Conservation (phyloP, 2,113 vertebrate genomes). For the Phaetusa simplex region DNA sequence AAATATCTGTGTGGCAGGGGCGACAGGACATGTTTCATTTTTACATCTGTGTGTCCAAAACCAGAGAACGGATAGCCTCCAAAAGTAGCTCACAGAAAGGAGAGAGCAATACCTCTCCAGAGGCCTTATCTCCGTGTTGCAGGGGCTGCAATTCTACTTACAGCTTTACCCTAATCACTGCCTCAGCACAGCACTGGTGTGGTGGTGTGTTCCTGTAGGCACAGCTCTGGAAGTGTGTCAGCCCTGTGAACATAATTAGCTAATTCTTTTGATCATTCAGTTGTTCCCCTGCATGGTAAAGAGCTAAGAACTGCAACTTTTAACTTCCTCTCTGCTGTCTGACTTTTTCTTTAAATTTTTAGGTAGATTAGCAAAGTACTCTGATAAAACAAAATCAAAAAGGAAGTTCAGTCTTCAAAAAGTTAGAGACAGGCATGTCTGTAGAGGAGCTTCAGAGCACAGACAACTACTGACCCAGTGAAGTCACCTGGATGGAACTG, state of each 20-base stretch:
- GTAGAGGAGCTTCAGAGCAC: not conserved
- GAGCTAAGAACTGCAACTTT: not conserved
- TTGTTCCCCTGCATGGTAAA: not conserved
- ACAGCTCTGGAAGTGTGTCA: not conserved
- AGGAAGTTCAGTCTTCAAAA: not conserved
- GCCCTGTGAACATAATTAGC: not conserved
- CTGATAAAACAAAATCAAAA: not conserved
- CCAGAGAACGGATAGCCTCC: not conserved
- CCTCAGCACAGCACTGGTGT: not conserved
- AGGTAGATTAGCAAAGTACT: not conserved
- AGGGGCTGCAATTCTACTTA: not conserved
- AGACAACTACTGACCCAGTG: not conserved
- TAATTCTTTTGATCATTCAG: not conserved
- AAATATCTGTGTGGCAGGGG: not conserved
- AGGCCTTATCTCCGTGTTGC: not conserved
- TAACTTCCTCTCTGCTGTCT: not conserved
- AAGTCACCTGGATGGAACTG: slow-evolving; percentile 10
- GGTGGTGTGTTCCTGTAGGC: not conserved
- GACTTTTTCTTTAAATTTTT: not conserved
- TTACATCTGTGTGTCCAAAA: not conserved
- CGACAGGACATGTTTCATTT: not conserved
- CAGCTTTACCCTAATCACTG: not conserved
- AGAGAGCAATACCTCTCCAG: not conserved
- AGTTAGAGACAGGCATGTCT: not conserved
- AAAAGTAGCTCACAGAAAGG: not conserved